These are phyloP conservation scores for Nyctereutes procyonoides DNA, from an alignment of 2,113 vertebrate species.

Conservation along the genomic window DNA sequence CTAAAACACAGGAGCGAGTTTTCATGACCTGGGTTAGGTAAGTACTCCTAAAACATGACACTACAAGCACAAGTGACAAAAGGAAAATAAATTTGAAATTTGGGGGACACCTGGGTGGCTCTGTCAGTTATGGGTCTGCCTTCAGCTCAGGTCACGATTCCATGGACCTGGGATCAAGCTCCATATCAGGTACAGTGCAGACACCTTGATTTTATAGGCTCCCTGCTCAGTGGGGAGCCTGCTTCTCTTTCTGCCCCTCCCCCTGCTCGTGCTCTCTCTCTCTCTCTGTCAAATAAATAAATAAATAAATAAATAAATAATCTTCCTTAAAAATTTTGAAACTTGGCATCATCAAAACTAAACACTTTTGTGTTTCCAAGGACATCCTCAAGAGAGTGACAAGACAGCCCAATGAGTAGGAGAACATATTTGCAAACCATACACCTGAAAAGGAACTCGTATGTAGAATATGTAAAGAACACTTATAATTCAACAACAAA, in stretches of 20 bases:
- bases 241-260: no score
- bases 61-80: background rate
- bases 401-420: background rate
- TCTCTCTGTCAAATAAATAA: no score
- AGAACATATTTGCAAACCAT: background rate
- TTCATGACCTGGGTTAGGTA: background rate
- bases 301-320: no score
- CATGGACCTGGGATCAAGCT: no score
- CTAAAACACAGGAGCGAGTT: background rate
- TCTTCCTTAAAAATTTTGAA: background rate
- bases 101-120: no score
- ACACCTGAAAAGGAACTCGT: background rate
- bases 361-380: background rate
- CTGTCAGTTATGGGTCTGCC: no score
- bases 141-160: no score
- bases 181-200: no score
- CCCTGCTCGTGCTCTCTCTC: no score
- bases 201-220: no score
- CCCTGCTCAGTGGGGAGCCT: no score
- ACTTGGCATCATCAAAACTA: no score
- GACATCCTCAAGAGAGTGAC: background rate
- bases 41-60: accelerated
- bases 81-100: background rate
- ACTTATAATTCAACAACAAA: background rate
- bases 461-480: background rate